Evolutionary conservation across 2,113 vertebrate species (phyloP), one percentile per base, ranked within the genome.

Genomic region (Saiga tatarica): DNA sequence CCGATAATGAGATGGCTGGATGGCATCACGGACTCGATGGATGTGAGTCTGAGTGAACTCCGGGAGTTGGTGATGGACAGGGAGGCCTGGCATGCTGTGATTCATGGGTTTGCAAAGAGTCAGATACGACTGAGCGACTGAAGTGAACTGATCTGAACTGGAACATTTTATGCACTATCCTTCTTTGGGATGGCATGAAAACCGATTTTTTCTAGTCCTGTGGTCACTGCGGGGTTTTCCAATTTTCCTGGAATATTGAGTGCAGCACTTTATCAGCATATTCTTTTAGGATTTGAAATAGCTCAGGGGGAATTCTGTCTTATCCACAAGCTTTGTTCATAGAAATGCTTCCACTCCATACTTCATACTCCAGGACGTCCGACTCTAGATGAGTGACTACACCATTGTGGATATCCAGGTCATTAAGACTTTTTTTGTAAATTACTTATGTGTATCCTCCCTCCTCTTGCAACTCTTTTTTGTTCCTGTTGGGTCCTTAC

Each of bases 141-240:
- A 47, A 47, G 11, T 47, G 47, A 47, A 47, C 47, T 47, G 47
- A 47, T 47, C 11, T 47, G 47, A 47, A 47, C 47, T 71, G n/a
- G 67, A 23, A 71, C 2, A 71, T 71, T 36, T 71, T 6, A 11
- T 5, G n/a, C 67, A 71, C 5, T 23, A 36, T 12, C n/a, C 4
- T 71, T 71, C 19, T 36, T 39, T 36, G 17, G n/a, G n/a, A 39
- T 71, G n/a, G 67, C 11, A 71, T 71, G 19, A 71, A 71, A 71
- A 23, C 9, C 0, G 0, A 36, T 23, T 39, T 71, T 71, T 71
- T 36, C n/a, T 5, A 71, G 19, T 71, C 19, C n/a, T 71, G 19
- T 23, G 9, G 19, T 71, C n/a, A 36, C n/a, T 71, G 17, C 0
- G 1, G n/a, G 19, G n/a, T 71, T 36, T 71, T 39, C 67, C 67